These are phyloP conservation scores for Peromyscus nudipes DNA, from an alignment of 2,797 vertebrate species.

Conservation along the genomic window DNA sequence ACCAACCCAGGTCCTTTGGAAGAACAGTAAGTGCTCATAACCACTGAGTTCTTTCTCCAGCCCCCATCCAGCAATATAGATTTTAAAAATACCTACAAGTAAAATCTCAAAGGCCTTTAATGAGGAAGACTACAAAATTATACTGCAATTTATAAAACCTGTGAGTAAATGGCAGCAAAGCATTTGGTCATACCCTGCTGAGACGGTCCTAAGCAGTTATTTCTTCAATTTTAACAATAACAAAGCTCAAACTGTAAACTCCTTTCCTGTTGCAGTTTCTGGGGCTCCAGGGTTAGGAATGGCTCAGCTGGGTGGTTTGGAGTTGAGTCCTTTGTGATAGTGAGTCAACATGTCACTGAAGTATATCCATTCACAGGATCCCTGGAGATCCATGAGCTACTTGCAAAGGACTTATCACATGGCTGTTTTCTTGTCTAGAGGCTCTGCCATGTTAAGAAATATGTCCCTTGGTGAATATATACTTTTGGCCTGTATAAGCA, in stretches of 20 bases:
- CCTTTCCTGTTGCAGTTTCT: background rate
- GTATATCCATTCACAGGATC: background rate
- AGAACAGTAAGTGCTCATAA: background rate
- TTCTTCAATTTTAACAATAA: background rate
- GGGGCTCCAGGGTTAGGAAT: background rate
- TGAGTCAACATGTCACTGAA: background rate
- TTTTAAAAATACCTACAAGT: constrained; percentile 35
- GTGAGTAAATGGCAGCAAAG: constrained; percentile 26
- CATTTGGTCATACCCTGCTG: background rate
- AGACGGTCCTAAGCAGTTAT: background rate
- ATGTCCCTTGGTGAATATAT: background rate
- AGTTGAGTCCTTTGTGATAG: background rate
- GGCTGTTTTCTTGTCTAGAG: background rate
- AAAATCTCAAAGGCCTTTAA: constrained; percentile 26
- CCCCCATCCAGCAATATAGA: background rate
- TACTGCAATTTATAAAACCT: constrained; percentile 37
- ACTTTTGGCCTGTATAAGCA: background rate
- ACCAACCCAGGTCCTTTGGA: background rate
- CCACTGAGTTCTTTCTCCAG: background rate
- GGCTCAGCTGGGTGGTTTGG: background rate
- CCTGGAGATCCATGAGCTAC: background rate
- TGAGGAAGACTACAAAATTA: constrained; percentile 56
- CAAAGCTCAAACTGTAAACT: constrained; percentile 1
- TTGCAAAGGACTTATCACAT: background rate
- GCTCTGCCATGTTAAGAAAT: background rate